Evolutionary conservation across 2,888 invertebrate species (phyloP), one percentile per base, ranked within the genome.

Genomic region (Folsomia candida): DNA sequence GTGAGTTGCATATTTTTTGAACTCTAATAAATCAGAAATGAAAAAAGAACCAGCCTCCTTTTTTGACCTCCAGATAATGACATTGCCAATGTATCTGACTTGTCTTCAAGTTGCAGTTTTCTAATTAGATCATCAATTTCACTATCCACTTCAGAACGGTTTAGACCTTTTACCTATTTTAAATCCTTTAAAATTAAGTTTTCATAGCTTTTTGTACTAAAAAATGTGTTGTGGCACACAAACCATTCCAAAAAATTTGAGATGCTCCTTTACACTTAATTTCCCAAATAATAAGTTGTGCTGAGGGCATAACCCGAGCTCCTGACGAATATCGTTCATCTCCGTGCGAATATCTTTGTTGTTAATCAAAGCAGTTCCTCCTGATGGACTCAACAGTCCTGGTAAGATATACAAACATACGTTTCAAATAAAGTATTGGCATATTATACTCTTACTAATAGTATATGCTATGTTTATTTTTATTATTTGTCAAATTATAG

Each of bases 31-130:
- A n/a, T n/a, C n/a, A n/a, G n/a, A n/a, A n/a, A n/a, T n/a, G n/a
- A n/a, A n/a, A n/a, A n/a, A n/a, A 96, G 86, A 61, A 92, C 93
- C 58, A 97, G 84, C 77, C 94, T 91, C 68, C 97, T 87, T 84
- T 94, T 92, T 89, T 95, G 95, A 9, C 97, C 97, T n/a, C 96
- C 96, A 0, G 96, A 96, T 70, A 97, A 84, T 66, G 87, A 86
- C 47, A 83, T 82, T 0, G 90, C 88, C 74, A 87, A 82, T 37
- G 84, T 84, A 78, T 89, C 81, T 1, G 84, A 85, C 82, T 94
- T 94, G 0, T 88, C 86, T 0, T 81, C 80, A 61, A 93, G 83
- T 77, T 89, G 88, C 0, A 91, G 83, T 81, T 89, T 87, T 11
- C 83, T 81, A 51, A 92, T 83, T 73, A 90, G 84, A 2, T 84